Conservation (phyloP, 2,888 invertebrate species). For the Lapara coniferarum region DNA sequence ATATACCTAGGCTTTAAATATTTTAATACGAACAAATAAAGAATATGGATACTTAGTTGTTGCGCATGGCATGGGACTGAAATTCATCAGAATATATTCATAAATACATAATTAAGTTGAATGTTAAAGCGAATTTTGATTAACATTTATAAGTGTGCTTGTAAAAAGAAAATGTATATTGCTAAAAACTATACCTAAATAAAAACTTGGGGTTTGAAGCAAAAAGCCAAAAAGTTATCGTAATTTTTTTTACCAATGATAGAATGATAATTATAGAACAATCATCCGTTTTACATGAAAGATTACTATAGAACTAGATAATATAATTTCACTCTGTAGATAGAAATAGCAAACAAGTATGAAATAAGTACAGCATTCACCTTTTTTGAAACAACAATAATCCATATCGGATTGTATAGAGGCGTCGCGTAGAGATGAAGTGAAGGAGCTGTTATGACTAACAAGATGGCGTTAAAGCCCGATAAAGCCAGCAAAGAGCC, state of each 20-base stretch:
- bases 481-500: conserved; percentile 17
- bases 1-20: background rate
- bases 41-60: background rate
- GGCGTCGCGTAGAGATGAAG: background rate
- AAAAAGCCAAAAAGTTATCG: no score
- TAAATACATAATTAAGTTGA: conserved; percentile 5
- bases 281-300: no score
- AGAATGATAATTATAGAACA: no score
- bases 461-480: conserved; percentile 18
- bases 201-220: background rate
- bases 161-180: background rate
- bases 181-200: background rate
- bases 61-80: background rate
- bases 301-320: no score
- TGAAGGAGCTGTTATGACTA: conserved; percentile 17
- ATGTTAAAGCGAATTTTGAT: background rate
- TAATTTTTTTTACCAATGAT: no score
- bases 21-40: conserved; percentile 12
- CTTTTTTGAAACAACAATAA: no score
- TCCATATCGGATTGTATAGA: background rate
- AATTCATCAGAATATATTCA: conserved; percentile 13
- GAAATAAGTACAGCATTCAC: no score
- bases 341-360: no score
- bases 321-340: no score
- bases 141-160: background rate